Evolutionary conservation across 1,140 invertebrate genomes (phyloP), one percentile per base, ranked within the genome.

Genomic region (Piezodorus guildinii): DNA sequence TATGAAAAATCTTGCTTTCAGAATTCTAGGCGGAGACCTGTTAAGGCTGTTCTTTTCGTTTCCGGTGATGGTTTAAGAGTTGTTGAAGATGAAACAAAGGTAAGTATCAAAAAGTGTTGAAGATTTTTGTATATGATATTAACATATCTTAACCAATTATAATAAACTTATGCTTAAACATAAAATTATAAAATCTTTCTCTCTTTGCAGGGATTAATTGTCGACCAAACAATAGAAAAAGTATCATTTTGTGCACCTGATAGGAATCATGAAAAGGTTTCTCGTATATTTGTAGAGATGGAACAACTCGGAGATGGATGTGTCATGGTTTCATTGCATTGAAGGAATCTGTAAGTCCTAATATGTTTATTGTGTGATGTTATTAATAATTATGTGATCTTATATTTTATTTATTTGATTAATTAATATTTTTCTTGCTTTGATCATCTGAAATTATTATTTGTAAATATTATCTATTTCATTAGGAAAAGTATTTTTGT

Each of bases 161-260:
- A n/a, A n/a, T n/a, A n/a, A n/a, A n/a, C n/a, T n/a, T n/a, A n/a
- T n/a, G n/a, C n/a, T n/a, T n/a, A n/a, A n/a, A n/a, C n/a, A n/a
- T n/a, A n/a, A n/a, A n/a, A n/a, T 39, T 65, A 65, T 59, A 4
- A 39, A 10, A 10, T 10, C 34, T 12, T 39, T 39, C 34, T 10
- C 3, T 68, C 10, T 59, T 66, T 72, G 16, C 70, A 83, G 78
- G 96, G 95, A 27, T 80, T 99, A 56, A 94, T 99, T 67, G 94
- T 99, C 16, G 97, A 99, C 79, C 97, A 99, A 77, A 99, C 96
- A 4, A 99, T 99, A 66, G 97, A 99, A 73, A 99, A 99, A 76
- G 97, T 99, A 0, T 99, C 96, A 3, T 99, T 99, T 76, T 99
- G 97, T 78, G 95, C 97, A 10, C 97, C 97, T 0, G 97, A 99